Percentiles rank a stretch among this genome's conserved stretches.
These are phyloP conservation scores for Drosophila borborema DNA, from an alignment of 2,888 invertebrate genomes.

Conservation along the genomic window DNA sequence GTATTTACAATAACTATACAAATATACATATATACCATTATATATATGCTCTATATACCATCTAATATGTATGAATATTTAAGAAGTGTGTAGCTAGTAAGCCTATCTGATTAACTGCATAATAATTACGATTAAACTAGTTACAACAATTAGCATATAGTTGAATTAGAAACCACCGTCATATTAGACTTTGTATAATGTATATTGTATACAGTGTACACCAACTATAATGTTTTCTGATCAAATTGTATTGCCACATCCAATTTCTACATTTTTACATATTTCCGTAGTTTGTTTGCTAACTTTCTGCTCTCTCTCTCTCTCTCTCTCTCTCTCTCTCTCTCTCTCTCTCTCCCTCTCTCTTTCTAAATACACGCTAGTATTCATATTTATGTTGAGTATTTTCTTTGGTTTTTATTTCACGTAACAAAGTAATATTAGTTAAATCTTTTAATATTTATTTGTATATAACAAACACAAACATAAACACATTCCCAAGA, in stretches of 20 bases:
- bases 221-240: constrained; percentile 45
- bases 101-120: constrained; percentile 26
- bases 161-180: constrained; percentile 79
- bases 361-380: constrained; percentile 5
- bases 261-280: constrained; percentile 33
- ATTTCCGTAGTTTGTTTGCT: neutral
- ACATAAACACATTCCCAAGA: constrained; percentile 8
- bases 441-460: constrained; percentile 5
- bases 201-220: constrained; percentile 37
- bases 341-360: neutral
- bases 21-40: neutral
- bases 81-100: constrained; percentile 27
- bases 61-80: neutral
- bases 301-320: neutral
- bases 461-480: constrained; percentile 33
- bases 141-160: constrained; percentile 67
- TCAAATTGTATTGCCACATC: constrained; percentile 47
- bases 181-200: constrained; percentile 75
- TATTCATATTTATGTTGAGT: neutral
- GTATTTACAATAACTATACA: constrained; percentile 16
- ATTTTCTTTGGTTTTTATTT: neutral
- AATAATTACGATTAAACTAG: constrained; percentile 19
- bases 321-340: neutral
- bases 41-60: constrained; percentile 15
- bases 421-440: constrained; percentile 12